Evolutionary conservation across 2,797 vertebrate species (phyloP).

Genomic region (Betta splendens): DNA sequence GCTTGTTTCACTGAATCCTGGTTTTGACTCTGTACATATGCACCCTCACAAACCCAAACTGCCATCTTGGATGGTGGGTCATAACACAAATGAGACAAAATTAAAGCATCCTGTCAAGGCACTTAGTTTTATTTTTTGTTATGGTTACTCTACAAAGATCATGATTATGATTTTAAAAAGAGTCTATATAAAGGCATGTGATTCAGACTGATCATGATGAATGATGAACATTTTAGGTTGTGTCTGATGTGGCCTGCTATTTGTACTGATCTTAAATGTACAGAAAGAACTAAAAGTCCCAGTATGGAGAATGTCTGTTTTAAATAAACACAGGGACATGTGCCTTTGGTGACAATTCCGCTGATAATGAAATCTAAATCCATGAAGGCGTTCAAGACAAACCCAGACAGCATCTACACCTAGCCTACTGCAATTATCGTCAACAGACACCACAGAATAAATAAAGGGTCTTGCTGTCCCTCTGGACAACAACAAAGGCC

Average conservation of each 20-base stretch:
- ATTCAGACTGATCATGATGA: too few species aligned
- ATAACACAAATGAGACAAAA: too few species aligned
- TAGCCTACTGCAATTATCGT: constrained; percentile 39
- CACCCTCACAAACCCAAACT: too few species aligned
- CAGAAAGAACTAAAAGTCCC: not conserved
- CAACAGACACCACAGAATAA: constrained; percentile 44
- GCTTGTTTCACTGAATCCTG: too few species aligned
- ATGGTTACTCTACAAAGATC: too few species aligned
- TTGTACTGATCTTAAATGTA: not conserved
- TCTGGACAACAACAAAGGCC: constrained; percentile 61
- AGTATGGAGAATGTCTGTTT: not conserved
- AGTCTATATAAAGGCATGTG: too few species aligned
- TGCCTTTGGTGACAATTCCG: constrained; percentile 2
- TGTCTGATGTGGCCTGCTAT: not conserved
- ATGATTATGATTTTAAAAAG: too few species aligned
- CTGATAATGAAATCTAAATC: constrained; percentile 38
- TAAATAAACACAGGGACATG: not conserved
- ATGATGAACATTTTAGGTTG: not conserved
- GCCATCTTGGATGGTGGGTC: too few species aligned
- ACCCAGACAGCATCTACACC: constrained; percentile 10
- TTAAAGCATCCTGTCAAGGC: too few species aligned
- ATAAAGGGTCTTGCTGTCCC: constrained; percentile 52
- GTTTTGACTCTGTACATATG: too few species aligned
- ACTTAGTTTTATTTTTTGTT: too few species aligned
- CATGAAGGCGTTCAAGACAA: constrained; percentile 35